phyloP scores from a whole-genome alignment of 1,140 invertebrate species.

The Zaprionus camerounensis region DNA sequence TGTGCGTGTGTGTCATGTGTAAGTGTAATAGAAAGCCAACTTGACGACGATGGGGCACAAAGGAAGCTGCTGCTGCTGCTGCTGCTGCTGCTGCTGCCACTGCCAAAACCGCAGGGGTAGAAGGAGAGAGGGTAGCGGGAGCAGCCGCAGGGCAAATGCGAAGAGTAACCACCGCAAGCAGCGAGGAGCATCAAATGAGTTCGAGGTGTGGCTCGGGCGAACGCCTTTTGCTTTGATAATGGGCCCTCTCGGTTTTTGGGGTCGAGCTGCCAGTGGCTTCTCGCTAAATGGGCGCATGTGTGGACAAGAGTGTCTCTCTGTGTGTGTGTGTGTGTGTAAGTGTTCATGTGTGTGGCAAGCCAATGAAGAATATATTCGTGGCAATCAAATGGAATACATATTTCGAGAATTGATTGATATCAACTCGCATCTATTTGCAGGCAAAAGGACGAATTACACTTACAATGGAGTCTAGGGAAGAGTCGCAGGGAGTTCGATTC shows the following conservation, averaged over 20 bases:
- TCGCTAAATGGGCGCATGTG: conserved; percentile 20
- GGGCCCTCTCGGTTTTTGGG: conserved; percentile 66
- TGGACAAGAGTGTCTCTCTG: conserved; percentile 14
- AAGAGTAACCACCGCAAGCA: conserved; percentile 80
- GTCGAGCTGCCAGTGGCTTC: conserved; percentile 58
- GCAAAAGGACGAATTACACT: conserved; percentile 17
- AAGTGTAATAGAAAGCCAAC: conserved; percentile 80
- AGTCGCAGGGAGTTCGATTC: not conserved
- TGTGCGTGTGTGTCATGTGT: conserved; percentile 66
- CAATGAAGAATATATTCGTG: conserved; percentile 66
- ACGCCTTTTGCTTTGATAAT: conserved; percentile 78
- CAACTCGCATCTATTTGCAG: conserved; percentile 14
- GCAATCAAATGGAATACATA: conserved; percentile 42
- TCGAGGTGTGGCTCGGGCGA: conserved; percentile 63
- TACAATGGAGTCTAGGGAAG: conserved; percentile 20
- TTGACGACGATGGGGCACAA: conserved; percentile 59
- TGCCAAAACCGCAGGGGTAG: conserved; percentile 50
- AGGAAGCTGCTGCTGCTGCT: conserved; percentile 57
- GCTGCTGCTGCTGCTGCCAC: conserved; percentile 35
- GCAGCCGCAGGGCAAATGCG: conserved; percentile 75
- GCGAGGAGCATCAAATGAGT: conserved; percentile 66
- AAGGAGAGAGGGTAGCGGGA: not conserved
- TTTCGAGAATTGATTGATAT: conserved; percentile 48
- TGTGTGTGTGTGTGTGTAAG: conserved; percentile 28
- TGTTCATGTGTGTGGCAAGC: conserved; percentile 44